phyloP scores from a whole-genome alignment of 2,888 invertebrate species.

The Luperina nickerlii region DNA sequence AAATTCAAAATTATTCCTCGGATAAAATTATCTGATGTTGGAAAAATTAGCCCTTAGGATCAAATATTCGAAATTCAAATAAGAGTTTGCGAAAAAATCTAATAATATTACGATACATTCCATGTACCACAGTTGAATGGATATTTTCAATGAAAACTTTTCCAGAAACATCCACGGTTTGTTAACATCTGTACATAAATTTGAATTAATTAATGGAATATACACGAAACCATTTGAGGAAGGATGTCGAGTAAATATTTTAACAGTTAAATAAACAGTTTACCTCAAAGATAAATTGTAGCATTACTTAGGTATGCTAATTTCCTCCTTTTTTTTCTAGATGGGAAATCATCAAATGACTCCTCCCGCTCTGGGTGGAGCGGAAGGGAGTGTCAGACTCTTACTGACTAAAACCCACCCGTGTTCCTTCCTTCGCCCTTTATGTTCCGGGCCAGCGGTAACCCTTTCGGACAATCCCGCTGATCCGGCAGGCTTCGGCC shows the following conservation, averaged over 20 bases:
- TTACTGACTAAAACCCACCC: no score
- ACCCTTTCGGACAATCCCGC: no score
- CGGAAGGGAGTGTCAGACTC: no score
- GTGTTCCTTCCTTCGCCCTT: no score
- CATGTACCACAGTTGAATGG: not conserved
- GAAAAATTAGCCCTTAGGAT: not conserved
- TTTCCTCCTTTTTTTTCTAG: no score
- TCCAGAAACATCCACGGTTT: constrained; percentile 38
- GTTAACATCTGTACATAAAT: constrained; percentile 41
- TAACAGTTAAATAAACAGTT: constrained; percentile 31
- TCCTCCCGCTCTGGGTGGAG: no score
- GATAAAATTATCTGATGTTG: no score
- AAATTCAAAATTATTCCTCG: no score
- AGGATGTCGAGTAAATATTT: constrained; percentile 25
- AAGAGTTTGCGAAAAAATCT: not conserved
- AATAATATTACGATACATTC: constrained; percentile 7
- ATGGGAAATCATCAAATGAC: no score
- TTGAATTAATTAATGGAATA: constrained; percentile 38
- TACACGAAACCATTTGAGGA: constrained; percentile 26
- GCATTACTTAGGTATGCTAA: constrained; percentile 10
- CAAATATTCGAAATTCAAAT: not conserved
- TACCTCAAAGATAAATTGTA: constrained; percentile 8
- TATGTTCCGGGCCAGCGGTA: no score
- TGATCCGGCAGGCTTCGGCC: no score
- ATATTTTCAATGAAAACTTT: constrained; percentile 23